These are phyloP conservation scores for Pedicia rivosa DNA, from an alignment of 2,888 invertebrate species.

Conservation along the genomic window DNA sequence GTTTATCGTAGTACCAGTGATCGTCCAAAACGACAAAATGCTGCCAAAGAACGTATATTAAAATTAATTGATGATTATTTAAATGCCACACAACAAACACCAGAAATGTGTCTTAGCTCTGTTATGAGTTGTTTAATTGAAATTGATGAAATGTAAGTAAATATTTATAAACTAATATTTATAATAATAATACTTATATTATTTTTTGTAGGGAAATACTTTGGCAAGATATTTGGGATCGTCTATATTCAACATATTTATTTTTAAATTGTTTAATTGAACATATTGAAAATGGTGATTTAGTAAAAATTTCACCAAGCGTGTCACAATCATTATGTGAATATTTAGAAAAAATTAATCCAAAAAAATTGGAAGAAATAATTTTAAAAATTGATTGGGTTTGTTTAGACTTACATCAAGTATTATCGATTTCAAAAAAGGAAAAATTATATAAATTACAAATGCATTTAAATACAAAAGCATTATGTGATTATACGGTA, in stretches of 20 bases:
- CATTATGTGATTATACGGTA: constrained; percentile 55
- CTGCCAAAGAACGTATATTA: constrained; percentile 28
- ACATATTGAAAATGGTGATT: constrained; percentile 46
- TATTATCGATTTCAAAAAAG: constrained; percentile 25
- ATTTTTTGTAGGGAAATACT: constrained; percentile 30
- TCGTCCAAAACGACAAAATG: constrained; percentile 28
- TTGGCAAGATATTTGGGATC: constrained; percentile 47
- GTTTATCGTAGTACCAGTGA: constrained; percentile 26
- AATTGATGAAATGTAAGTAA: constrained; percentile 20
- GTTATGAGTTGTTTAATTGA: constrained; percentile 28
- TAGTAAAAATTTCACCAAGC: constrained; percentile 45
- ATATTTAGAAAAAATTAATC: constrained; percentile 43
- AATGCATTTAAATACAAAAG: constrained; percentile 61
- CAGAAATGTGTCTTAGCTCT: constrained; percentile 28
- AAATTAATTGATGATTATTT: constrained; percentile 33
- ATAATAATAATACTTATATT: constrained; percentile 19
- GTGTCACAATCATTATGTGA: constrained; percentile 57
- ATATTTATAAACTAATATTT: background rate
- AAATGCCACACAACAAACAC: constrained; percentile 25
- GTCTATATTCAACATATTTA: constrained; percentile 34
- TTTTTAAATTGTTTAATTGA: constrained; percentile 56
- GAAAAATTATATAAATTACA: constrained; percentile 27
- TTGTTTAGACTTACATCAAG: constrained; percentile 63
- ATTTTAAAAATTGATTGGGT: constrained; percentile 56
- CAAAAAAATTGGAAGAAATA: constrained; percentile 49